phyloP scores from a whole-genome alignment of 2,113 vertebrate species.

The Galeopterus variegatus region DNA sequence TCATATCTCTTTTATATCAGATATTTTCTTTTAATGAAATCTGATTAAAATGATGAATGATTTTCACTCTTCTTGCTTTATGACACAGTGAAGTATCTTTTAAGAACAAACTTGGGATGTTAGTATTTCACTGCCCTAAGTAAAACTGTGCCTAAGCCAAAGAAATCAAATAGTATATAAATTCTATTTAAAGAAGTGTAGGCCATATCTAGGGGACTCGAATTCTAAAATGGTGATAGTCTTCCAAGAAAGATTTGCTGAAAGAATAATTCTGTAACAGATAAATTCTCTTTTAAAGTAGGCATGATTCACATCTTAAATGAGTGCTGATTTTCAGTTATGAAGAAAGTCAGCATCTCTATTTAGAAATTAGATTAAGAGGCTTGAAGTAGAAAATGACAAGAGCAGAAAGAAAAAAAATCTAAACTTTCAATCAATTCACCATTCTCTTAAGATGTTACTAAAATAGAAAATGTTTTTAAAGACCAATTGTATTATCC shows the following conservation, averaged over 20 bases:
- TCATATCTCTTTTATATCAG: constrained; percentile 58
- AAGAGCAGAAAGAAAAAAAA: not conserved
- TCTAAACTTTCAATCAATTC: not conserved
- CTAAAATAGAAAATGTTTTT: constrained; percentile 59
- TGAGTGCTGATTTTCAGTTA: constrained; percentile 30
- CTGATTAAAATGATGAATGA: constrained; percentile 53
- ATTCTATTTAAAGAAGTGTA: constrained; percentile 61
- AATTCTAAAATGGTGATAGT: constrained; percentile 25
- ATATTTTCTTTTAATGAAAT: constrained; percentile 68
- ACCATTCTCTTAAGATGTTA: constrained; percentile 5
- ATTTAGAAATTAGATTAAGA: constrained; percentile 51
- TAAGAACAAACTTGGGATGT: constrained; percentile 26
- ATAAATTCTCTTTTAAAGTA: constrained; percentile 60
- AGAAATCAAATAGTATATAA: not conserved
- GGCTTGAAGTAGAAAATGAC: constrained; percentile 40
- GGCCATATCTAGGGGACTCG: not conserved
- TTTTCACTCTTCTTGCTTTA: constrained; percentile 57
- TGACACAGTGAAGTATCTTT: constrained; percentile 8
- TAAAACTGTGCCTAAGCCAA: constrained; percentile 43
- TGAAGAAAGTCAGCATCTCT: not conserved
- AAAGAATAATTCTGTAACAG: constrained; percentile 53
- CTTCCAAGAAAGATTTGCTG: not conserved
- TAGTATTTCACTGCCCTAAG: constrained; percentile 18
- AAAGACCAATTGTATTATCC: not conserved
- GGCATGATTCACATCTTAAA: not conserved